Conservation (phyloP, 2,797 vertebrate species). For the Pangasius djambal region DNA sequence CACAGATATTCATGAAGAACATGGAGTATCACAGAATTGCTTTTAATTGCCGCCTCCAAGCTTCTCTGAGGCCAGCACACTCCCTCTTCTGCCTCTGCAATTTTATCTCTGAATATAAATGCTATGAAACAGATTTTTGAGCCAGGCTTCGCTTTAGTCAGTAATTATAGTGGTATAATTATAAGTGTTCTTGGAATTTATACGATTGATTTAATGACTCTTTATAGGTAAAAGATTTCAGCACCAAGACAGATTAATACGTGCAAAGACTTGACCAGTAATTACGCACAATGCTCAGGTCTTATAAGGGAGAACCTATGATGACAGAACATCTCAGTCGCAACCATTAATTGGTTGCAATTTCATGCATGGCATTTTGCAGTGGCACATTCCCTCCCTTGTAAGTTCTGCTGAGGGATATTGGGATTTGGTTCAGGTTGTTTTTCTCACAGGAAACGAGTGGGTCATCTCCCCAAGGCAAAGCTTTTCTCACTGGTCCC, state of each 20-base stretch:
- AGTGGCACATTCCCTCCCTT: background rate
- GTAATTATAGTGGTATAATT: background rate
- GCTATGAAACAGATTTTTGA: background rate
- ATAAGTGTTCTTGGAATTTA: background rate
- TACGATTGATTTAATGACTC: background rate
- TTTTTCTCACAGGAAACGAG: slow-evolving; percentile 47
- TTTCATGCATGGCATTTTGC: background rate
- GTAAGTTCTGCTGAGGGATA: slow-evolving; percentile 26
- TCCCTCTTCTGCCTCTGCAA: background rate
- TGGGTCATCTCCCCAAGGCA: slow-evolving; percentile 34
- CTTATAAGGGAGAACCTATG: background rate
- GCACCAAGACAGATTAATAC: background rate
- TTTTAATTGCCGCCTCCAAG: slow-evolving; percentile 35
- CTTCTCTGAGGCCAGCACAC: background rate
- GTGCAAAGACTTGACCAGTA: background rate
- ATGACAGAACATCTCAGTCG: background rate
- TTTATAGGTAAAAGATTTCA: background rate
- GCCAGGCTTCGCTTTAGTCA: background rate
- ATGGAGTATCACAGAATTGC: slow-evolving; percentile 17
- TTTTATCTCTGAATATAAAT: slow-evolving; percentile 25
- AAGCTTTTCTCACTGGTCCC: slow-evolving; percentile 32
- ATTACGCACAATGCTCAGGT: background rate
- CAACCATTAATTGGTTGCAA: background rate
- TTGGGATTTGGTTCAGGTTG: slow-evolving; percentile 46
- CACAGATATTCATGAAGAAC: slow-evolving; percentile 36